A percentile compares a stretch with the other conserved stretches of the same genome.
phyloP scores from a whole-genome alignment of 1,140 invertebrate genomes.

The Bradynema listronoti region DNA sequence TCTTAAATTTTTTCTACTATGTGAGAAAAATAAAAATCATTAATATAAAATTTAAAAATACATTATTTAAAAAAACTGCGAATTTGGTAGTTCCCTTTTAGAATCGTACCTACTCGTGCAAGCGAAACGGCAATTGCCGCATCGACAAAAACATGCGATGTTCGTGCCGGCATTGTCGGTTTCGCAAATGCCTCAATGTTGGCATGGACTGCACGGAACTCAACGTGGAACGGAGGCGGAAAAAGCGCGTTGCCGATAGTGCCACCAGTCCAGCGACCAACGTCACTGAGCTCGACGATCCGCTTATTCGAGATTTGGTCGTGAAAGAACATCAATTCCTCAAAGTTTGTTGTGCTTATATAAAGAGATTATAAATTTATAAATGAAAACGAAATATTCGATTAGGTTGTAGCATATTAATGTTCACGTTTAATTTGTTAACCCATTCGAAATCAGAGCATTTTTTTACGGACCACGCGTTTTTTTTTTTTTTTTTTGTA shows the following conservation, averaged over 20 bases:
- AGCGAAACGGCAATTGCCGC: slow-evolving; percentile 49
- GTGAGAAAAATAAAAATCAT: too few relatives aligned
- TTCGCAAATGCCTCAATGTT: slow-evolving; percentile 50
- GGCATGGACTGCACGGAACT: slow-evolving; percentile 54
- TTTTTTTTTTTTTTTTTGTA: too few relatives aligned
- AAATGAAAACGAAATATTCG: too few relatives aligned
- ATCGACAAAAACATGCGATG: slow-evolving; percentile 51
- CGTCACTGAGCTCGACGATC: slow-evolving; percentile 34
- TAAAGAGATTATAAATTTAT: too few relatives aligned
- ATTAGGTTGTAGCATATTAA: too few relatives aligned
- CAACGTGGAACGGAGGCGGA: slow-evolving; percentile 52
- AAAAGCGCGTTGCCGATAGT: slow-evolving; percentile 35
- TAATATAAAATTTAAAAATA: slow-evolving; percentile 1
- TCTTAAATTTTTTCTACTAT: too few relatives aligned
- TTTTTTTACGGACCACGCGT: too few relatives aligned
- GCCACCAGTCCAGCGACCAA: neutral
- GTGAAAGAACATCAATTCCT: slow-evolving; percentile 47
- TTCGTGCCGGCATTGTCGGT: slow-evolving; percentile 44
- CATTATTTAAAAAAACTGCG: too few relatives aligned
- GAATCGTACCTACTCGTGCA: slow-evolving; percentile 57
- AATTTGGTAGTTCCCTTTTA: slow-evolving; percentile 39
- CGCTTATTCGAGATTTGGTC: slow-evolving; percentile 35
- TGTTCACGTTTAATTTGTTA: too few relatives aligned
- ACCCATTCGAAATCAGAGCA: too few relatives aligned
- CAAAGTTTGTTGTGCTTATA: too few relatives aligned